Conservation (phyloP, 2,113 vertebrate species). For the Boulengeromyrus knoepffleri region DNA sequence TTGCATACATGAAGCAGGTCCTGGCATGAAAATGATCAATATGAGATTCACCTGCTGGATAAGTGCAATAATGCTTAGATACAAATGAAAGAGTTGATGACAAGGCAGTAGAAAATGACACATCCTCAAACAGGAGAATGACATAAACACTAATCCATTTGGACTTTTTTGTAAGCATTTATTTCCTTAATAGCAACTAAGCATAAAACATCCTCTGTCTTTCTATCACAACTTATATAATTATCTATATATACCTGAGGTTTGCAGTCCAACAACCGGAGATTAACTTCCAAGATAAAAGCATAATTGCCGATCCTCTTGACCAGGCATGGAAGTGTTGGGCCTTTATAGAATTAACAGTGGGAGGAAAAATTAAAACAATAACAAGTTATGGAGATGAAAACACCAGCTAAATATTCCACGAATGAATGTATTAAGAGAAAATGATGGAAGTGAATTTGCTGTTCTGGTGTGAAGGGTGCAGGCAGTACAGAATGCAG, state of each 20-base stretch:
- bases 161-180: neutral
- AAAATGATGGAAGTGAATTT: neutral
- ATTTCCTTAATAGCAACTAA: neutral
- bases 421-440: neutral
- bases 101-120: neutral
- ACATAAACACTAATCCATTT: neutral
- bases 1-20: neutral
- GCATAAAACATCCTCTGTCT: neutral
- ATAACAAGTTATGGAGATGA: neutral
- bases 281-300: neutral
- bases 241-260: neutral
- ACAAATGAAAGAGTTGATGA: neutral
- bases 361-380: neutral
- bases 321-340: neutral
- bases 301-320: neutral
- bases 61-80: neutral
- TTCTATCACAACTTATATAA: neutral
- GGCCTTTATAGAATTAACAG: neutral
- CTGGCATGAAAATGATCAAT: neutral
- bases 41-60: neutral
- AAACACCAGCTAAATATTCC: neutral
- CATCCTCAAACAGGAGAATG: neutral
- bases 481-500: neutral
- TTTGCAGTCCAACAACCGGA: neutral
- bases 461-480: neutral